Conservation (phyloP, 2,113 vertebrate genomes). For the Myrmecobius fasciatus region DNA sequence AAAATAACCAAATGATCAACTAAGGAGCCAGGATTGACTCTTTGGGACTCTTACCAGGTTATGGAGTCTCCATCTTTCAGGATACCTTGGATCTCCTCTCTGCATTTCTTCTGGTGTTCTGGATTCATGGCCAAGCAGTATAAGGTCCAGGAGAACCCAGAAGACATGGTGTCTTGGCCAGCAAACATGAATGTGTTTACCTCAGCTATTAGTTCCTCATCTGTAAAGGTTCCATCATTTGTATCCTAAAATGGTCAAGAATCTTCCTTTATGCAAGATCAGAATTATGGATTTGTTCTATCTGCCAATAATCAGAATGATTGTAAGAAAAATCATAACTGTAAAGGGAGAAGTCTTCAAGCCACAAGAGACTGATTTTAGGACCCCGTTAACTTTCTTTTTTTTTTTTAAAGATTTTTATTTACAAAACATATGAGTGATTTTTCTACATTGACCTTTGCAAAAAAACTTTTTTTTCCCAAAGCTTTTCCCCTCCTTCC, state of each 20-base stretch:
- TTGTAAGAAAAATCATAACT: constrained; percentile 13
- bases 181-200: constrained; percentile 91
- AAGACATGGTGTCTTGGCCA: constrained; percentile 88
- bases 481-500: too few species aligned
- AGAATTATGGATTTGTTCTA: constrained; percentile 30
- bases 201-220: constrained; percentile 86
- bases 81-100: constrained; percentile 85
- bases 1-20: constrained; percentile 10
- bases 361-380: not conserved
- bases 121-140: constrained; percentile 88
- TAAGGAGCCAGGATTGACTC: not conserved
- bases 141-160: constrained; percentile 87
- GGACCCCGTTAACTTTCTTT: not conserved
- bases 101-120: constrained; percentile 88
- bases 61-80: constrained; percentile 83
- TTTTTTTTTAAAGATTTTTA: too few species aligned
- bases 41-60: constrained; percentile 85
- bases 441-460: too few species aligned
- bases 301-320: not conserved
- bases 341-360: constrained; percentile 36
- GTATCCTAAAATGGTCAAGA: constrained; percentile 83
- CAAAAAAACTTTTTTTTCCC: too few species aligned
- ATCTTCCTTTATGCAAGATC: not conserved
- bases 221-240: constrained; percentile 83
- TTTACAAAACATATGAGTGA: too few species aligned